Base-by-base conservation (phyloP, 2,113 vertebrate species). In the Felis chaus region DNA sequence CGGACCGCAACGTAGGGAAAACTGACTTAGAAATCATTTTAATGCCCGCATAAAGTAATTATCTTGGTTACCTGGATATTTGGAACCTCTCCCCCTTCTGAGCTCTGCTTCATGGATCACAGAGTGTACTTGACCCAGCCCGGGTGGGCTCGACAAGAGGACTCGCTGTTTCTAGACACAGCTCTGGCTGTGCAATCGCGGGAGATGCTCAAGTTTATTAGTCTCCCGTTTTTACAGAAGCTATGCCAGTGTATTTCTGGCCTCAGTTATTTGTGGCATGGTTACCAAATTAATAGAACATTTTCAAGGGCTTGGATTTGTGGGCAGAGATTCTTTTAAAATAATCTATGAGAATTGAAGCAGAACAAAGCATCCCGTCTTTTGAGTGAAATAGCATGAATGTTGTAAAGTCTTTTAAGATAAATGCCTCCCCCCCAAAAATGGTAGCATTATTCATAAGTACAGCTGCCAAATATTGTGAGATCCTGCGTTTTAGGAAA, bases 21-120 rank as follows among this genome's bases (percentile, higher is more conserved):
- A 4, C 29, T n/a, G 53, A 65, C 82, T 39, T 25, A 7, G 33
- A 53, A 29, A 23, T 23, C 27, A 8, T 61, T 92, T 25, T 6
- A 23, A 16, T 15, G 4, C 66, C 82, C 15, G 15, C 36, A 6
- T 5, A 23, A 65, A 39, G 0, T 1, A 36, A 27, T 15, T 6
- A 36, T 93, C 76, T 50, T 92, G 63, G 69, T 50, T 93, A 83
- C 89, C 92, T 95, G 97, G 86, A 16, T 55, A 79, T 81, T 88
- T 68, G 82, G 81, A 19, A 14, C 80, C 93, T 55, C 33, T 86
- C 21, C 82, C 74, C 27, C 82, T 94, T 55, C 90, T 23, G 65
- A 33, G 57, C 63, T 95, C 94, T 78, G 82, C 92, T 92, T 82
- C 79, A 19, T 0, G 31, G 39, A 65, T 85, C 63, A 15, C 92